Evolutionary conservation across 2,888 invertebrate genomes (phyloP).

Genomic region (Mermis nigrescens): DNA sequence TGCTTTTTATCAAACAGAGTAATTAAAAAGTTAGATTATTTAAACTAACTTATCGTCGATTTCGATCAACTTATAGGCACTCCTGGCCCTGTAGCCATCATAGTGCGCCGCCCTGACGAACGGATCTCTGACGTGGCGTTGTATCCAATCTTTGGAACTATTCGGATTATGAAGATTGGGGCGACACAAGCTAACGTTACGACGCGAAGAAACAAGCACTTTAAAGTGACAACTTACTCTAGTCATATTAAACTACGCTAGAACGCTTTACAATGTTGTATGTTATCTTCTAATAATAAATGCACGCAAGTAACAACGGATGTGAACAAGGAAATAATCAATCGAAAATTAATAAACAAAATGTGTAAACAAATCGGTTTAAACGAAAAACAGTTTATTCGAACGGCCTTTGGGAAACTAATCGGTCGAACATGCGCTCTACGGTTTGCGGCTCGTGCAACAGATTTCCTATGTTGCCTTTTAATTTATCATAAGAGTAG

Average conservation of each 20-base stretch:
- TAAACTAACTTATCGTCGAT: conserved; percentile 24
- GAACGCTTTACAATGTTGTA: no score
- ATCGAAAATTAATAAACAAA: no score
- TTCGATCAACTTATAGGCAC: conserved; percentile 29
- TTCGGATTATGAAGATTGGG: not conserved
- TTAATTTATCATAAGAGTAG: not conserved
- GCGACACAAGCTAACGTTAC: not conserved
- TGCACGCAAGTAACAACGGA: no score
- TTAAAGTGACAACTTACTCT: no score
- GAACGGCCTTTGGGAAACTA: conserved; percentile 13
- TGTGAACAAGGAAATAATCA: no score
- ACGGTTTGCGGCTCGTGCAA: conserved; percentile 25
- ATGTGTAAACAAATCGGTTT: not conserved
- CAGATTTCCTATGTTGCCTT: conserved; percentile 27
- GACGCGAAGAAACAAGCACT: no score
- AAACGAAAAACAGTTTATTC: not conserved
- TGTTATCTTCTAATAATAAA: no score
- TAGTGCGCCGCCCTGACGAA: conserved; percentile 20
- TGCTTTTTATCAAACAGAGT: no score
- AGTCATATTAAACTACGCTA: no score
- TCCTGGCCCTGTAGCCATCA: conserved; percentile 25
- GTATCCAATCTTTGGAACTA: conserved; percentile 15
- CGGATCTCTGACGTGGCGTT: conserved; percentile 23
- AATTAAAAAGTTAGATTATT: no score
- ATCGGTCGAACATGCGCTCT: conserved; percentile 22